These are phyloP conservation scores for Corythaixoides concolor DNA, from an alignment of 2,113 vertebrate species.

Conservation along the genomic window DNA sequence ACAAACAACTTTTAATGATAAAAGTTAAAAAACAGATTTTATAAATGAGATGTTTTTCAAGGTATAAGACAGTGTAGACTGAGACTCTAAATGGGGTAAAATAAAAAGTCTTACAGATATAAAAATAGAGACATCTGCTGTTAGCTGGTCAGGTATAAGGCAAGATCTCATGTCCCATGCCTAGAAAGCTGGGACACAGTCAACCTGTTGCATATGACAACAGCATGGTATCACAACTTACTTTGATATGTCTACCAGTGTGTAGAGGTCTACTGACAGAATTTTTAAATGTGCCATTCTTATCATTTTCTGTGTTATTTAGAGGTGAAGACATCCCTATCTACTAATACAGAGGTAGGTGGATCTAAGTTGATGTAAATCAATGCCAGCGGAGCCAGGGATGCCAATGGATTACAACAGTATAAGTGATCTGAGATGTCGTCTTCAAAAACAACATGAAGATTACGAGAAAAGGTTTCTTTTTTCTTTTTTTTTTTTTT, in stretches of 20 bases:
- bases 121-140: not conserved
- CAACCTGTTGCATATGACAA: not conserved
- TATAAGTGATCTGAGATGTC: not conserved
- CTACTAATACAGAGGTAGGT: not conserved
- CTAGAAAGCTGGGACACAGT: not conserved
- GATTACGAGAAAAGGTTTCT: not conserved
- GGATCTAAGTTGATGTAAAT: not conserved
- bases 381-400: not conserved
- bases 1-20: not conserved
- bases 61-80: not conserved
- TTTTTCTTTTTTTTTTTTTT: not conserved
- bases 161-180: not conserved
- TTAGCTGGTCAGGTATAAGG: not conserved
- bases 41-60: not conserved
- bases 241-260: not conserved
- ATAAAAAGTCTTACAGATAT: not conserved
- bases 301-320: not conserved
- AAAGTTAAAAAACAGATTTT: not conserved
- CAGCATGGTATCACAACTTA: not conserved
- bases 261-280: not conserved
- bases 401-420: not conserved
- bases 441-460: not conserved
- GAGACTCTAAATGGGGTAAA: not conserved
- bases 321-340: not conserved
- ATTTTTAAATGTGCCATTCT: not conserved